Evolutionary conservation across 2,888 invertebrate species (phyloP).

Genomic region (Dolichopus griseipennis): DNA sequence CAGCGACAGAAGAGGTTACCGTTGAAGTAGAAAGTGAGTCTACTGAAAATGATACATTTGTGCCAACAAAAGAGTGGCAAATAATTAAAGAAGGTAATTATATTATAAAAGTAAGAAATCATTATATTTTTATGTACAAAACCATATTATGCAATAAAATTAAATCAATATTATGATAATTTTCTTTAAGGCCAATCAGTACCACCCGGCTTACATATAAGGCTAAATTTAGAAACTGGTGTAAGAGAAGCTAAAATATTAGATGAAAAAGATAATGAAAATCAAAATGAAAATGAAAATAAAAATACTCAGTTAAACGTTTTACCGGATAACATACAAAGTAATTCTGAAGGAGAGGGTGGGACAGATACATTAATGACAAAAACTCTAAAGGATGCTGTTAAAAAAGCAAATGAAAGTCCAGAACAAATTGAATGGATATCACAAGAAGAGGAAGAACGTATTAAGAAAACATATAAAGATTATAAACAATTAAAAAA

Average conservation of each 20-base stretch:
- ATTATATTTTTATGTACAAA: slow-evolving; percentile 13
- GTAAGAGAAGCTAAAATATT: slow-evolving; percentile 65
- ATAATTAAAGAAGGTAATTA: slow-evolving; percentile 50
- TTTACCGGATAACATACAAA: slow-evolving; percentile 18
- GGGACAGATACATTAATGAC: slow-evolving; percentile 29
- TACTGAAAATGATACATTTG: slow-evolving; percentile 43
- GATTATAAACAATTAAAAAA: slow-evolving; percentile 57
- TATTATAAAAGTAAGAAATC: slow-evolving; percentile 15
- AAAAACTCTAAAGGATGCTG: slow-evolving; percentile 35
- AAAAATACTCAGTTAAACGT: slow-evolving; percentile 23
- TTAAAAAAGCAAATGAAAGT: slow-evolving; percentile 36
- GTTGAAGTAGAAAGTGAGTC: neutral
- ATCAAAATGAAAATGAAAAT: slow-evolving; percentile 24
- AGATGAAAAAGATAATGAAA: slow-evolving; percentile 47
- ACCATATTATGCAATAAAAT: slow-evolving; percentile 12
- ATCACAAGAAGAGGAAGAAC: slow-evolving; percentile 32
- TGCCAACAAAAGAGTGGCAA: slow-evolving; percentile 57
- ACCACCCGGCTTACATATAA: slow-evolving; percentile 64
- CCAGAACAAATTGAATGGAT: slow-evolving; percentile 29
- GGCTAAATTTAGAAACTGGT: slow-evolving; percentile 67
- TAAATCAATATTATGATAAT: neutral
- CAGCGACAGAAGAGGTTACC: neutral
- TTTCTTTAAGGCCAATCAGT: slow-evolving; percentile 54
- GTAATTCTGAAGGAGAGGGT: slow-evolving; percentile 23
- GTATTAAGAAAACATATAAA: slow-evolving; percentile 46